A percentile compares a stretch with the other conserved stretches of the same genome.
phyloP scores from a whole-genome alignment of 2,888 invertebrate species.

The Apamea sordens region DNA sequence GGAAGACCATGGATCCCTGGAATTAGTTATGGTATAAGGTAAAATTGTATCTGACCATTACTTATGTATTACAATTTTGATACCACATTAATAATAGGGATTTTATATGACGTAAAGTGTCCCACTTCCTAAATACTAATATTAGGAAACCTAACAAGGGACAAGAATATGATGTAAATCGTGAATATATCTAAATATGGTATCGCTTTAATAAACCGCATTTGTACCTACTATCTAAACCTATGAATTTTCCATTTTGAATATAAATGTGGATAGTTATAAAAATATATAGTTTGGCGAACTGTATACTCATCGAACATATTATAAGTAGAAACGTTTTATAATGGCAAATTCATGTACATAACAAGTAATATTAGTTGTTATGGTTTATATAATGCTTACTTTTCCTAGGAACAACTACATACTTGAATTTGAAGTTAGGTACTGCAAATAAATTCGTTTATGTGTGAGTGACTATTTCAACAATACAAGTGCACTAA shows the following conservation, averaged over 20 bases:
- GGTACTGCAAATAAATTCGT: conserved; percentile 47
- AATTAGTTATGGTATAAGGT: conserved; percentile 66
- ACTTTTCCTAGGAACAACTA: conserved; percentile 29
- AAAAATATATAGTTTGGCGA: conserved; percentile 86
- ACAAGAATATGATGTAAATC: conserved; percentile 70
- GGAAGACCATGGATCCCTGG: conserved; percentile 80
- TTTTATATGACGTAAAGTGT: conserved; percentile 71
- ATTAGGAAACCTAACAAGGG: conserved; percentile 73
- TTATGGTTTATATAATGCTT: conserved; percentile 47
- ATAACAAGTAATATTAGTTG: conserved; percentile 68
- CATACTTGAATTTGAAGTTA: conserved; percentile 30
- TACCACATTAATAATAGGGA: conserved; percentile 80
- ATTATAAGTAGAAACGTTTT: conserved; percentile 79
- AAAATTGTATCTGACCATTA: conserved; percentile 81
- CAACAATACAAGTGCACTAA: conserved; percentile 50
- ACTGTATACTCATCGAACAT: conserved; percentile 83
- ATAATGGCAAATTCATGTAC: conserved; percentile 82
- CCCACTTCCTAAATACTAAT: conserved; percentile 72
- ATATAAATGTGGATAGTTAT: conserved; percentile 87
- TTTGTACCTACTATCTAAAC: conserved; percentile 78
- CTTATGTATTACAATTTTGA: conserved; percentile 77
- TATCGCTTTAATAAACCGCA: conserved; percentile 79
- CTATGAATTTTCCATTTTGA: conserved; percentile 85
- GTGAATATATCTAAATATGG: conserved; percentile 80
- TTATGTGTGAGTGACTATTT: conserved; percentile 41